Conservation (phyloP, 2,888 invertebrate genomes). For the Lamellibrachia columna region DNA sequence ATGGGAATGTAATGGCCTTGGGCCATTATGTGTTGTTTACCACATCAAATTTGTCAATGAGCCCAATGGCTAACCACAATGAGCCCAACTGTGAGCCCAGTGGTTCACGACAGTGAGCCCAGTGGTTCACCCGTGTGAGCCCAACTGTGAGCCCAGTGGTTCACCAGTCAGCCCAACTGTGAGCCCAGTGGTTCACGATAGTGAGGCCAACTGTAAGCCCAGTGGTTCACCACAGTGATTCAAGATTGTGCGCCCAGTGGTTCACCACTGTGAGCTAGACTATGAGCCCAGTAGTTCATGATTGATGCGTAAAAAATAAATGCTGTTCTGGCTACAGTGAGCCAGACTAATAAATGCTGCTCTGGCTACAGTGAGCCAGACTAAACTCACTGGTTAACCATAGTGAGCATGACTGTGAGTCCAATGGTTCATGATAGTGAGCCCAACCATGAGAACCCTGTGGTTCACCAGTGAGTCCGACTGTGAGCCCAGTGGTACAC, state of each 20-base stretch:
- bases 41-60: neutral
- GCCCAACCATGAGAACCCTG: neutral
- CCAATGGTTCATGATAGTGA: too few relatives aligned
- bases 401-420: too few relatives aligned
- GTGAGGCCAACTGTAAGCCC: neutral
- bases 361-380: neutral
- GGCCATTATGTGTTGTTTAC: neutral
- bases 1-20: neutral
- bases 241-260: too few relatives aligned
- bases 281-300: too few relatives aligned
- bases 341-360: neutral
- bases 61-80: neutral
- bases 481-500: too few relatives aligned
- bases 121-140: too few relatives aligned
- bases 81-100: neutral
- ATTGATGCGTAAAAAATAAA: too few relatives aligned
- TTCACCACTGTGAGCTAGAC: too few relatives aligned
- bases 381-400: neutral
- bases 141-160: neutral
- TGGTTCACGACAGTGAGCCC: too few relatives aligned
- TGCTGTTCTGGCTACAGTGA: neutral
- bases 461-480: neutral
- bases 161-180: neutral
- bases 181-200: neutral
- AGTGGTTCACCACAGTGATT: neutral